These are phyloP conservation scores for Vireo griseus DNA, from an alignment of 2,797 vertebrate species.

Conservation along the genomic window DNA sequence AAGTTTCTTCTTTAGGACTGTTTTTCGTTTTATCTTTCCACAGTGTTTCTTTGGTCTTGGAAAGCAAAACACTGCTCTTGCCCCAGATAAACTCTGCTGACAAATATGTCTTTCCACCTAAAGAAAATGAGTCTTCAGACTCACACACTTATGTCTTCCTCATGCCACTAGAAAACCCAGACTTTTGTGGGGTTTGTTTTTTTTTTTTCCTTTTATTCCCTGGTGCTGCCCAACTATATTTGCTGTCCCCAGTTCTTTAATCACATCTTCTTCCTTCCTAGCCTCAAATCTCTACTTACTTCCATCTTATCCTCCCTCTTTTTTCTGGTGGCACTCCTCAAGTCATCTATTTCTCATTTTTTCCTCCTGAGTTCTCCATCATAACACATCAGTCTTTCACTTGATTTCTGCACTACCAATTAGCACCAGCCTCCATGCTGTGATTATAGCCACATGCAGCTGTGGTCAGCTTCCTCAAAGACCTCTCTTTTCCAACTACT, in stretches of 20 bases:
- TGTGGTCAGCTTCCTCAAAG: background rate
- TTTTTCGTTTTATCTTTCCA: background rate
- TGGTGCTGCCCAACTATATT: background rate
- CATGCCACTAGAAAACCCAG: fast-evolving
- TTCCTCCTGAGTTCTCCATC: background rate
- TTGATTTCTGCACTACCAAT: background rate
- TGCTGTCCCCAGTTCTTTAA: background rate
- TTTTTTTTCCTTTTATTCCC: background rate
- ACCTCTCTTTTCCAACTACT: background rate
- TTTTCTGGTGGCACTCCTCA: background rate
- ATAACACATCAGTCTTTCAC: background rate
- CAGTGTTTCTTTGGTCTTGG: background rate
- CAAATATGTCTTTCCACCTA: background rate
- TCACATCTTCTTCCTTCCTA: background rate
- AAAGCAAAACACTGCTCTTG: background rate
- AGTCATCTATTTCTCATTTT: background rate
- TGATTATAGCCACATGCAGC: background rate
- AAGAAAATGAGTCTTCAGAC: background rate
- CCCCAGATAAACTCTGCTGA: background rate
- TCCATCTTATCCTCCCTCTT: background rate
- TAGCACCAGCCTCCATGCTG: background rate
- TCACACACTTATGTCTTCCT: background rate
- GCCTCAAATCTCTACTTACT: background rate
- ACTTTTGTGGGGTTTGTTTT: fast-evolving
- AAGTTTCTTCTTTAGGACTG: background rate